Evolutionary conservation across 1,140 invertebrate genomes (phyloP), one percentile per base, ranked within the genome.

Genomic region (Mesaphorura yosii): DNA sequence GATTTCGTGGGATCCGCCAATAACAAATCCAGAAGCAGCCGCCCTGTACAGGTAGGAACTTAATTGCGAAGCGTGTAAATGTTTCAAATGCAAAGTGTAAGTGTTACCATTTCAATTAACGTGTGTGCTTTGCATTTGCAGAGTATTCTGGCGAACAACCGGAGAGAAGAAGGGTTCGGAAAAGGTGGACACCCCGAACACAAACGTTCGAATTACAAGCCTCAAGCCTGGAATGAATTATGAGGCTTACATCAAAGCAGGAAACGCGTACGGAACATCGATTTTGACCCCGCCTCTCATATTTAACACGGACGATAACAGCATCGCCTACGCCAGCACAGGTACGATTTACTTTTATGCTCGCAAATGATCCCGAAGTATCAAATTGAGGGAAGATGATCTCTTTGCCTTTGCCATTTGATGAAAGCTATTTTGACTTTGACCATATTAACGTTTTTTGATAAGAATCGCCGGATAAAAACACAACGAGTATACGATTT

Each of bases 11-110:
- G 81, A 86, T 63, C 75, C 78, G 15, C 84, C 86, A 34, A 65
- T 74, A 28, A 87, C 87, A 68, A 88, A 88, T 69, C 83, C 85
- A 2, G 76, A 84, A 56, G 79, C 79, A 7, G 84, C 86, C n/a
- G 82, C 86, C 69, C 73, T 84, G 55, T 88, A 88, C 71, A 76
- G 83, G 70, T 73, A 52, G 57, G 55, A 34, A 20, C 23, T 26
- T 7, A 48, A 51, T 31, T 31, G 46, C 75, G 19, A 48, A 34
- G 15, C 1, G n/a, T n/a, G n/a, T n/a, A 41, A 55, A 55, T 23
- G n/a, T 50, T 17, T 15, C 25, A 38, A 46, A 38, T 17, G 29
- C 19, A 12, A 12, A 37, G 12, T 12, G 34, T 12, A 37, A 12
- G 12, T 37, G n/a, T 37, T 37, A 37, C n/a, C 12, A 12, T 37